Conservation (phyloP, 2,888 invertebrate genomes). For the Ornithoptera alexandrae region DNA sequence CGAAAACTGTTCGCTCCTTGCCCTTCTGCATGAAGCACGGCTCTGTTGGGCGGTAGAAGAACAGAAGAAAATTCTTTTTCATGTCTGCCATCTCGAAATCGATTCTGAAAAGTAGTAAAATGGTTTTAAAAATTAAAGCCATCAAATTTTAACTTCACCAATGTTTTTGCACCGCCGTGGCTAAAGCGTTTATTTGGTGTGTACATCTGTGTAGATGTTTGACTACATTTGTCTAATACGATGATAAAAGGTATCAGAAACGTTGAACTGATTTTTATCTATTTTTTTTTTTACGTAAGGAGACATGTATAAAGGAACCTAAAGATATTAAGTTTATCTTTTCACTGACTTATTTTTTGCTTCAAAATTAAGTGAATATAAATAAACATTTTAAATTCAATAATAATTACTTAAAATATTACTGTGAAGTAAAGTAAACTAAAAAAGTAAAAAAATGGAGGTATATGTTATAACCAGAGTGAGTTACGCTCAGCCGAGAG, state of each 20-base stretch:
- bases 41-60: conserved; percentile 88
- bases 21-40: conserved; percentile 89
- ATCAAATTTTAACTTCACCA: too few species aligned
- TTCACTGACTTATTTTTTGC: neutral
- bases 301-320: too few species aligned
- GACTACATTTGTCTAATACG: neutral
- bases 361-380: neutral
- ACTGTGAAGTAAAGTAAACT: neutral
- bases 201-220: neutral
- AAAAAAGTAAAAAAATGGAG: too few species aligned
- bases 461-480: neutral
- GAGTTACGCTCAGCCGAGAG: conserved; percentile 8
- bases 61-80: conserved; percentile 79
- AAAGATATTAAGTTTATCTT: too few species aligned
- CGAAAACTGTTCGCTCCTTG: conserved; percentile 79
- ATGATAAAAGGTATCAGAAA: neutral
- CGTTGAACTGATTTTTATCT: neutral
- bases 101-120: neutral
- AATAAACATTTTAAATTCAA: neutral
- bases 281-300: neutral
- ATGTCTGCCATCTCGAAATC: conserved; percentile 50
- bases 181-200: neutral
- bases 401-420: neutral
- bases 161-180: neutral
- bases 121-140: neutral